Evolutionary conservation across 2,888 invertebrate species (phyloP).

Genomic region (Papilio protenor): DNA sequence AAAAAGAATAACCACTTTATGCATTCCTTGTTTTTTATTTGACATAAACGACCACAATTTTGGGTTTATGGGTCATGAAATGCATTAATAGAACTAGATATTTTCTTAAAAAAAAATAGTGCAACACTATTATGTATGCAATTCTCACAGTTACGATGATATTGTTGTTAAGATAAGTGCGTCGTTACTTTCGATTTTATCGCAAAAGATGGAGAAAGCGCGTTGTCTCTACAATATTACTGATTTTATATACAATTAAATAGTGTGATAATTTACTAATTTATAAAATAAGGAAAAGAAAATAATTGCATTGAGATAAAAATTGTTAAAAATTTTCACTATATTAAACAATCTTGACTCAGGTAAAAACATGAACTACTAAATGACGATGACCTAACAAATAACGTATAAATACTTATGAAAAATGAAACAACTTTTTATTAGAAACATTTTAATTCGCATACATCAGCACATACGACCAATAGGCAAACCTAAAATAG

Average conservation of each 20-base stretch:
- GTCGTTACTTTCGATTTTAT: slow-evolving; percentile 52
- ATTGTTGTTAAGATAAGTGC: not conserved
- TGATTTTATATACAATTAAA: too few species aligned
- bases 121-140: not conserved
- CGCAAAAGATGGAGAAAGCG: slow-evolving; percentile 51
- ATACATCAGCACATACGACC: slow-evolving; percentile 16
- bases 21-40: too few species aligned
- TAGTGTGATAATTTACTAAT: not conserved
- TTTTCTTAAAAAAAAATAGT: not conserved
- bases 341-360: not conserved
- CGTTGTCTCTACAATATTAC: not conserved
- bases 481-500: slow-evolving; percentile 1
- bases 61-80: not conserved
- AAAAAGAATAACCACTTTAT: too few species aligned
- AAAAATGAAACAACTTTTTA: slow-evolving; percentile 4
- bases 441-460: slow-evolving; percentile 15
- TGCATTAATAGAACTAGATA: not conserved
- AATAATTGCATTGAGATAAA: too few species aligned
- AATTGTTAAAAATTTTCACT: not conserved
- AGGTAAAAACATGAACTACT: not conserved
- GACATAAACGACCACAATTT: not conserved
- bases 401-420: not conserved
- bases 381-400: not conserved
- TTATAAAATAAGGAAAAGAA: not conserved
- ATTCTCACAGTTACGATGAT: not conserved